These are phyloP conservation scores for Clarias pachynema DNA, from an alignment of 2,797 vertebrate genomes.

Conservation along the genomic window DNA sequence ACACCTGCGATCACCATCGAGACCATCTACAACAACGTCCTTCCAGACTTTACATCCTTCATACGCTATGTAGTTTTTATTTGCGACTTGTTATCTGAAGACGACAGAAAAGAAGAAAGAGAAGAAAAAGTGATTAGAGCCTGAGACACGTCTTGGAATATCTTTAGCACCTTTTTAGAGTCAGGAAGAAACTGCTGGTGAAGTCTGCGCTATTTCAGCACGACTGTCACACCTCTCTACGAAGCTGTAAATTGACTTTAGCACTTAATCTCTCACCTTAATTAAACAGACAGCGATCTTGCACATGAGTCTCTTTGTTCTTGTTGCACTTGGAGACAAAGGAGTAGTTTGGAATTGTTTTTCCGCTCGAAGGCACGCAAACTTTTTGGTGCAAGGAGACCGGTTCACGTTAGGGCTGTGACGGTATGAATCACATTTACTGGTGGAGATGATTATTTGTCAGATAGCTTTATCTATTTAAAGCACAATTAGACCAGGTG, in stretches of 20 bases:
- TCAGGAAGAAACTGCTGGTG: conserved; percentile 30
- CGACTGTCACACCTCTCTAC: conserved; percentile 59
- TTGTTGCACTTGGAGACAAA: conserved; percentile 53
- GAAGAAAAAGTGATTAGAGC: conserved; percentile 35
- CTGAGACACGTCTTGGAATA: conserved; percentile 49
- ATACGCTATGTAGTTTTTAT: conserved; percentile 13
- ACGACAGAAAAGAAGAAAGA: conserved; percentile 15
- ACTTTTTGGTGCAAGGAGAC: background rate
- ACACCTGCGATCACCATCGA: conserved; percentile 12
- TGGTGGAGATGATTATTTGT: background rate
- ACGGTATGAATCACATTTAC: background rate
- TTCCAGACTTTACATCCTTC: conserved; percentile 38
- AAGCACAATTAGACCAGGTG: background rate
- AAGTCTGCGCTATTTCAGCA: conserved; percentile 59
- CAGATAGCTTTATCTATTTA: background rate
- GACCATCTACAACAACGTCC: conserved; percentile 22
- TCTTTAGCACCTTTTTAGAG: conserved; percentile 57
- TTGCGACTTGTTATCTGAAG: conserved; percentile 28
- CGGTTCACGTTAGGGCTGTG: background rate
- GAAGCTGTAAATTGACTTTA: conserved; percentile 78
- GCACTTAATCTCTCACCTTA: conserved; percentile 76
- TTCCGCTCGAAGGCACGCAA: background rate
- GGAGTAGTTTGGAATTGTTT: conserved; percentile 11
- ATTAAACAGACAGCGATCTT: conserved; percentile 65
- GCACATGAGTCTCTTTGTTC: conserved; percentile 59